Conservation (phyloP, 2,888 invertebrate species). For the Philereme vetulata region DNA sequence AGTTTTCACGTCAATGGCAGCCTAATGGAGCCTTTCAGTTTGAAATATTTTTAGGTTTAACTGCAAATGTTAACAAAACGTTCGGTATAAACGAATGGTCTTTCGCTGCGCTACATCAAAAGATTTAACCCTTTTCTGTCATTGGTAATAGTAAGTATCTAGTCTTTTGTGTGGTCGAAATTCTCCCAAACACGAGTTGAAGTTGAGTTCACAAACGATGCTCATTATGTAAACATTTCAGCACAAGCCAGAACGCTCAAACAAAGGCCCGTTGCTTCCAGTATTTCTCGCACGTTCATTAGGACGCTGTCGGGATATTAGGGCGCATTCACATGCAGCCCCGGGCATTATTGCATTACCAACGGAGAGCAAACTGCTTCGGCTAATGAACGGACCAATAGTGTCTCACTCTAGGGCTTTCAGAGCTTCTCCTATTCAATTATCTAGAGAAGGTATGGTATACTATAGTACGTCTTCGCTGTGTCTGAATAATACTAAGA, state of each 20-base stretch:
- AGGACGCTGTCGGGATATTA: slow-evolving; percentile 59
- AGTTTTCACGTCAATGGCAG: slow-evolving; percentile 40
- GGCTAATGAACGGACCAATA: slow-evolving; percentile 31
- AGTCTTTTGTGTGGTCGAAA: too few relatives aligned
- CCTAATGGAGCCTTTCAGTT: slow-evolving; percentile 45
- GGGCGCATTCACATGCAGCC: slow-evolving; percentile 60
- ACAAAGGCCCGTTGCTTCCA: slow-evolving; percentile 19
- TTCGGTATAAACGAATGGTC: slow-evolving; percentile 11
- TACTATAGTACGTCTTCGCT: too few relatives aligned
- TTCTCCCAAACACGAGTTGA: slow-evolving; percentile 7
- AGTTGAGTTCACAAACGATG: slow-evolving; percentile 8
- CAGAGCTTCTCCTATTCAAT: neutral
- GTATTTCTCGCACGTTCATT: slow-evolving; percentile 58
- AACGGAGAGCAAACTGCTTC: slow-evolving; percentile 33
- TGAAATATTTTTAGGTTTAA: slow-evolving; percentile 37
- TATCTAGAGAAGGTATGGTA: too few relatives aligned
- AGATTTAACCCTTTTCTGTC: too few relatives aligned
- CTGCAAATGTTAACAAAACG: slow-evolving; percentile 23
- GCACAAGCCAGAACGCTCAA: slow-evolving; percentile 16
- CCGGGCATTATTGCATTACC: slow-evolving; percentile 53
- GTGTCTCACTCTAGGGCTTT: slow-evolving; percentile 7
- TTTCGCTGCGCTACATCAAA: too few relatives aligned
- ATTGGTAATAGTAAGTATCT: too few relatives aligned
- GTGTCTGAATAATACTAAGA: too few relatives aligned
- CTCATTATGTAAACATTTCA: slow-evolving; percentile 29